Conservation (phyloP, 1,140 invertebrate species). For the Camponotus floridanus region DNA sequence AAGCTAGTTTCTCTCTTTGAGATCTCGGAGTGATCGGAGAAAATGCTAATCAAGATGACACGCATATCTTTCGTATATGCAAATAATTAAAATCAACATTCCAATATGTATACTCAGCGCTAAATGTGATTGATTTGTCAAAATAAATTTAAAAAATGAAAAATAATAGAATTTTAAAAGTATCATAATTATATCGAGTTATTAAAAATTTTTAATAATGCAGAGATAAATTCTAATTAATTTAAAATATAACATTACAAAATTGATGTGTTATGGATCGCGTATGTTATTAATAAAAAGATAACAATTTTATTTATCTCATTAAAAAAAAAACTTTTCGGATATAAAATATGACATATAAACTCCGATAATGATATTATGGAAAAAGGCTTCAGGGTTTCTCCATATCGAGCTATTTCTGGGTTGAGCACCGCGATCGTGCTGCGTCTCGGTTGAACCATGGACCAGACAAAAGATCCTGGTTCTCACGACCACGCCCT, state of each 20-base stretch:
- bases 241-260: neutral
- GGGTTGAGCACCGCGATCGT: constrained; percentile 77
- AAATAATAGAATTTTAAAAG: neutral
- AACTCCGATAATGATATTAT: neutral
- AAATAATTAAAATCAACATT: neutral
- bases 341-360: neutral
- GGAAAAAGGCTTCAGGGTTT: neutral
- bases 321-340: neutral
- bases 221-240: neutral
- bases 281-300: neutral
- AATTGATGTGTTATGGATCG: neutral
- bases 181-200: neutral
- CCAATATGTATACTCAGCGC: neutral
- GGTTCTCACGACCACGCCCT: constrained; percentile 83
- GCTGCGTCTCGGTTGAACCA: constrained; percentile 69
- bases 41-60: constrained; percentile 4
- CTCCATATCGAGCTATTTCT: neutral
- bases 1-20: neutral
- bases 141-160: constrained; percentile 18
- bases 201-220: neutral
- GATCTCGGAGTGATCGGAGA: neutral
- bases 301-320: neutral
- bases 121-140: neutral
- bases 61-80: neutral
- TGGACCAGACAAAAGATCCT: constrained; percentile 82